Base-by-base conservation (phyloP, 2,113 vertebrate genomes). In the Saiga tatarica region DNA sequence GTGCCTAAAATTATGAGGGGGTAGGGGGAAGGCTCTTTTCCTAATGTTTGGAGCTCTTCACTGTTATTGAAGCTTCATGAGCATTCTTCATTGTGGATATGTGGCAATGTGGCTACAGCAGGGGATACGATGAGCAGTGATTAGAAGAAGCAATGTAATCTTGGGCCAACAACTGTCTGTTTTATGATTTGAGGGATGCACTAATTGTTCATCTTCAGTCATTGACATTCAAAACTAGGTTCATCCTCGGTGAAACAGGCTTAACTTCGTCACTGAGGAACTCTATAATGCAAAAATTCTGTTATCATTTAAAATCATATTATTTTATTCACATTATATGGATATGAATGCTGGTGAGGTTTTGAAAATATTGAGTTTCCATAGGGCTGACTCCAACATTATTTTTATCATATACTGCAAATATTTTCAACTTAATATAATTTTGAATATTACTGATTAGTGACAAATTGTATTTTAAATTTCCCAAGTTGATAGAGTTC, bases 171-270 rank as follows among this genome's bases (percentile, higher is more conserved):
- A 81, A 21, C 33, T 50, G 36, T 93, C 67, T 74, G 17, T 45
- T 78, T 95, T 89, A 55, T 78, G 78, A 76, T 92, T 95, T 95
- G 21, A 12, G 74, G 10, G 21, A 95, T 67, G 17, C 13, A 85
- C 16, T 45, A 85, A 83, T 96, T 82, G 39, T 76, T 89, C 74
- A 57, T 79, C 64, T 82, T 71, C 6, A 53, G 64, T 53, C 53
- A 90, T 0, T 91, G 88, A 94, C 64, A 91, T 98, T 97, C 84
- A 87, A 90, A 98, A 88, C 50, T 78, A 33, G 95, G 86, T 64
- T 93, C 81, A 95, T 42, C 52, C n/a, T 92, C 45, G 90, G 19
- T 87, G 30, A 98, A 90, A 95, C 42, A 39, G 13, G 45, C 81
- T 96, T 87, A 87, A 59, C 53, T 52, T 92, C 52, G 90, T 90